Percentiles rank a stretch among this genome's conserved stretches.
These are phyloP conservation scores for Caerostris darwini DNA, from an alignment of 1,140 invertebrate genomes.

Conservation along the genomic window DNA sequence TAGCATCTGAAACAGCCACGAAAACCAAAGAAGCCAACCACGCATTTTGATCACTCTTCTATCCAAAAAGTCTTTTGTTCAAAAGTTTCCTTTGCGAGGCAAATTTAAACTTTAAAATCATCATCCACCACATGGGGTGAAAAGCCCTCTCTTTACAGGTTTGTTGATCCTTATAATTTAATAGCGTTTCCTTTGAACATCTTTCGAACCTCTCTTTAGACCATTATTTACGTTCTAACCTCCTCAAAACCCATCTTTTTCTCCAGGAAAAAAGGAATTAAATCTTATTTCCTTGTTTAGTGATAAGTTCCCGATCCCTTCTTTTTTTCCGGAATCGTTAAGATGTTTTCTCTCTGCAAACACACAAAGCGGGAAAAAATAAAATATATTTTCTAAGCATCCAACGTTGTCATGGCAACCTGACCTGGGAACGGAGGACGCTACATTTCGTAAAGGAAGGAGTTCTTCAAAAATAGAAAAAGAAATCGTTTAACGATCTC, in stretches of 20 bases:
- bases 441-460: background rate
- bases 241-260: slow-evolving; percentile 21
- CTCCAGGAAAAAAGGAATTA: background rate
- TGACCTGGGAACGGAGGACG: slow-evolving; percentile 1
- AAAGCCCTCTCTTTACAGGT: no score
- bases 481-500: slow-evolving; percentile 47
- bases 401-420: background rate
- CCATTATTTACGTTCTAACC: slow-evolving; percentile 21
- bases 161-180: no score
- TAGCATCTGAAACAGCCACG: no score
- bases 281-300: slow-evolving; percentile 1
- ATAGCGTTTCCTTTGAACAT: no score
- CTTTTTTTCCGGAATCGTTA: background rate
- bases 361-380: background rate
- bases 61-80: no score
- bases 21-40: no score
- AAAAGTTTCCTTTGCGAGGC: no score
- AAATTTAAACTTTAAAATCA: no score
- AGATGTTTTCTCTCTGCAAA: slow-evolving; percentile 43
- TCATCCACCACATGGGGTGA: no score
- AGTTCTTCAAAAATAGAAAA: background rate
- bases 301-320: background rate
- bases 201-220: background rate
- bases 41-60: no score
- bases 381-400: background rate